These are phyloP conservation scores for Malurus melanocephalus DNA, from an alignment of 2,113 vertebrate species.

Conservation along the genomic window DNA sequence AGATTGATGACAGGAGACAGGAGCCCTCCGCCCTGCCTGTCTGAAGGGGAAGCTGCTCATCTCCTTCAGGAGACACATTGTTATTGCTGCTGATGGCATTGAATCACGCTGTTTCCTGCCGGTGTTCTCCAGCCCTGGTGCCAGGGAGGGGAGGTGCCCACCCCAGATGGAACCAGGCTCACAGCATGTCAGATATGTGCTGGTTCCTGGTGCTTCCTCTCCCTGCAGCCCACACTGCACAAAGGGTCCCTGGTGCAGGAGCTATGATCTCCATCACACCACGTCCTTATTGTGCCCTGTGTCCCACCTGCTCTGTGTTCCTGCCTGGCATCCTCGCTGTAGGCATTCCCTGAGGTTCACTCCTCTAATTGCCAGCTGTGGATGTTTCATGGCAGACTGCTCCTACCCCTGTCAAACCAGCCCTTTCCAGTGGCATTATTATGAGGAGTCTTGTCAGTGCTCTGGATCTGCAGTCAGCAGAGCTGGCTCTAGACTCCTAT, in stretches of 20 bases:
- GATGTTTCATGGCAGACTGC: not conserved
- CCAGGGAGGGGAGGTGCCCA: not conserved
- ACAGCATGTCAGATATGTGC: not conserved
- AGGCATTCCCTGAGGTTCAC: not conserved
- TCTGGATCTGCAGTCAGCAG: not conserved
- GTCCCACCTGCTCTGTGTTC: not conserved
- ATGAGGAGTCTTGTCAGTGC: not conserved
- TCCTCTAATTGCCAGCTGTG: not conserved
- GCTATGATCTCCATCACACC: not conserved
- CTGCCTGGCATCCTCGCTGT: not conserved
- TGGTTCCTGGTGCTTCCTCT: not conserved
- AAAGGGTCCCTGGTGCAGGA: not conserved
- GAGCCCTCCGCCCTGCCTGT: not conserved
- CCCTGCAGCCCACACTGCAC: not conserved
- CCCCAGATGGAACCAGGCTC: not conserved
- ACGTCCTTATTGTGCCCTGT: not conserved
- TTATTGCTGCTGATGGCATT: not conserved
- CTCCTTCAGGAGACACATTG: not conserved
- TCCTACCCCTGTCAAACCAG: not conserved
- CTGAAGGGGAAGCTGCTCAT: not conserved
- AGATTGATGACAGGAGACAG: accelerated
- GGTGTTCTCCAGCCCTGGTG: not conserved
- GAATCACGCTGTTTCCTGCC: not conserved
- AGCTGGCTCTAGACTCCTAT: not conserved
- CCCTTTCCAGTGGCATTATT: not conserved